phyloP scores from a whole-genome alignment of 2,113 vertebrate species.

The Gorilla gorilla region DNA sequence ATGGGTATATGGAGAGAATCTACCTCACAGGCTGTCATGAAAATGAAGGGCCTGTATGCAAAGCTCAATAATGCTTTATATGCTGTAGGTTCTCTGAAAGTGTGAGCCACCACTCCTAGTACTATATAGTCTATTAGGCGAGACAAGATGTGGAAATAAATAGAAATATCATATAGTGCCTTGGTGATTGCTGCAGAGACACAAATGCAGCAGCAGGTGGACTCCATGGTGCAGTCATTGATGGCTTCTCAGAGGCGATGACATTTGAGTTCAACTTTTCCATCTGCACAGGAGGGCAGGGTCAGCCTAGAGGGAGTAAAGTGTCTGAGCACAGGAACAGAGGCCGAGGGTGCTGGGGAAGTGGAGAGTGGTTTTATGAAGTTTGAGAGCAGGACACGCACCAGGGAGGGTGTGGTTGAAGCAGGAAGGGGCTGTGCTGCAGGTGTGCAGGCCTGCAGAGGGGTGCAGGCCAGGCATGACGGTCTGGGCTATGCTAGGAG shows the following conservation, averaged over 20 bases:
- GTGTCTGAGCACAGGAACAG: neutral
- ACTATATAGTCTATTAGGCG: rapidly evolving
- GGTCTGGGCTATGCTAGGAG: no score
- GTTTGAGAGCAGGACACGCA: no score
- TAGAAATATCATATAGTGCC: neutral
- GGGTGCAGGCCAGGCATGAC: no score
- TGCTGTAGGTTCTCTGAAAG: no score
- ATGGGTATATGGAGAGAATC: neutral
- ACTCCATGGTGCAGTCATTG: neutral
- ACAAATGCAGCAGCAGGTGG: neutral
- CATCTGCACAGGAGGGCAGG: neutral
- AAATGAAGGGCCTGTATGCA: neutral
- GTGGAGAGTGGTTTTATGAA: neutral
- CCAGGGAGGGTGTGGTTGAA: no score
- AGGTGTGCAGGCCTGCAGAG: no score
- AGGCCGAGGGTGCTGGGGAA: rapidly evolving
- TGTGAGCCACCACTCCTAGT: neutral
- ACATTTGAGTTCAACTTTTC: neutral
- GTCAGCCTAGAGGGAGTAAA: neutral
- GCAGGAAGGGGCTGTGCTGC: no score
- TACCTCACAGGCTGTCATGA: neutral
- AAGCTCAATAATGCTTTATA: neutral
- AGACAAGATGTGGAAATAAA: neutral
- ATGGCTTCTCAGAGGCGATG: neutral
- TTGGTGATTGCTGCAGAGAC: neutral